Conservation (phyloP, 2,113 vertebrate species). For the Oreocharis arfaki region DNA sequence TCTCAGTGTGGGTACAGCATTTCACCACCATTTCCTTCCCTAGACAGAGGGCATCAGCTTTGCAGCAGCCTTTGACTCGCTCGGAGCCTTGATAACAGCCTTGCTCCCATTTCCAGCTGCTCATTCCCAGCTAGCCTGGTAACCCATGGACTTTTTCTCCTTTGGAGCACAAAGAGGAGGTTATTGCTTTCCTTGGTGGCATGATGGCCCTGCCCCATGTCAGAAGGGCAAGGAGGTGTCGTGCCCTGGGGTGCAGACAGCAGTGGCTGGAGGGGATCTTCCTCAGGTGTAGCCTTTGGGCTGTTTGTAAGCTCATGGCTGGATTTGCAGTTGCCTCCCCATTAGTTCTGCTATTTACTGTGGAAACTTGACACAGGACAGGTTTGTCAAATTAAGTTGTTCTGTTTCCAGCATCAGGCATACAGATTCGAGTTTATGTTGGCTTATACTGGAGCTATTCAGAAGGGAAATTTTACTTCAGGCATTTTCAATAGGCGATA, state of each 20-base stretch:
- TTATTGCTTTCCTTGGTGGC: not conserved
- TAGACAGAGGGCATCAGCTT: rapidly evolving
- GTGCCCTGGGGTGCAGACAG: rapidly evolving
- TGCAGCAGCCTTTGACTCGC: not conserved
- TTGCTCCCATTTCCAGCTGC: not conserved
- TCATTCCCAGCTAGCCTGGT: not conserved
- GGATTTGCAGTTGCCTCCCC: not conserved
- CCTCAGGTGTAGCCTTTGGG: not conserved
- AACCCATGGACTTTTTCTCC: not conserved
- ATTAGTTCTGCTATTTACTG: not conserved
- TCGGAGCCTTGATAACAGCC: not conserved
- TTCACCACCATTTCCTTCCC: not conserved
- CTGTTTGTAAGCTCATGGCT: not conserved
- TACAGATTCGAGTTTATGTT: not conserved
- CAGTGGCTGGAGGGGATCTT: not conserved
- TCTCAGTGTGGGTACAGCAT: rapidly evolving
- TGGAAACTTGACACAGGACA: not conserved
- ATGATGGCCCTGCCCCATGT: rapidly evolving
- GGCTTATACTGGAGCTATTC: not conserved
- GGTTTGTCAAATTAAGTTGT: not conserved
- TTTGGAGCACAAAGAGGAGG: not conserved
- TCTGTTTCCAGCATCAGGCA: not conserved
- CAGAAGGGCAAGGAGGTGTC: rapidly evolving
- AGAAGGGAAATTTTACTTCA: not conserved
- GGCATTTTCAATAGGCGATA: not conserved